Conservation (phyloP, 1,140 invertebrate genomes). For the Drosophila dunni region DNA sequence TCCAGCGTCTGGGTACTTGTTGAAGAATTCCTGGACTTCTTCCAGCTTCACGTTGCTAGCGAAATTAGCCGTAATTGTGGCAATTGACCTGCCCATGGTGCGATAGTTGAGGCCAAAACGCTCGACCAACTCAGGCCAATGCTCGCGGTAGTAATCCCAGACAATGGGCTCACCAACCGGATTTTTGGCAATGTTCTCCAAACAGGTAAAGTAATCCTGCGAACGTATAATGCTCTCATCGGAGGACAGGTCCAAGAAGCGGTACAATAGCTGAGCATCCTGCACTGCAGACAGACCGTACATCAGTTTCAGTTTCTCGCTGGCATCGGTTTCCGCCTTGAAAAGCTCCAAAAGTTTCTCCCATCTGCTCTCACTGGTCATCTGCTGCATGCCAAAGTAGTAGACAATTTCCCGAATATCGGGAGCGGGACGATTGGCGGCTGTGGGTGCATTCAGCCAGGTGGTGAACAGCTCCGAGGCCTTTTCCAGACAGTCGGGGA, state of each 20-base stretch:
- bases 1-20: slow-evolving; percentile 93
- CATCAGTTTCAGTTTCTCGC: slow-evolving; percentile 90
- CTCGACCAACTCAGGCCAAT: slow-evolving; percentile 89
- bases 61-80: slow-evolving; percentile 88
- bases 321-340: slow-evolving; percentile 89
- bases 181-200: slow-evolving; percentile 89
- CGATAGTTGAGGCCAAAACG: slow-evolving; percentile 93
- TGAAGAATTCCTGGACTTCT: slow-evolving; percentile 92
- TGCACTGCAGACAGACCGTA: slow-evolving; percentile 88
- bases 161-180: slow-evolving; percentile 90
- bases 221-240: slow-evolving; percentile 90
- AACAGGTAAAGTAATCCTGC: slow-evolving; percentile 93
- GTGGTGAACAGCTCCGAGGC: slow-evolving; percentile 86
- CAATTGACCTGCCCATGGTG: slow-evolving; percentile 90
- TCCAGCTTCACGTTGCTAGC: slow-evolving; percentile 87
- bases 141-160: slow-evolving; percentile 92
- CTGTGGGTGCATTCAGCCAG: slow-evolving; percentile 85
- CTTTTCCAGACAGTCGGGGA: slow-evolving; percentile 86
- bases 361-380: slow-evolving; percentile 88
- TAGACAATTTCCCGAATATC: slow-evolving; percentile 90
- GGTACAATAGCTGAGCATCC: slow-evolving; percentile 86
- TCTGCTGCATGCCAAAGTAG: slow-evolving; percentile 87
- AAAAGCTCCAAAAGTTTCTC: slow-evolving; percentile 90
- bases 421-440: slow-evolving; percentile 88
- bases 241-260: slow-evolving; percentile 89